Evolutionary conservation across 2,113 vertebrate genomes (phyloP).

Genomic region (Collichthys lucidus): DNA sequence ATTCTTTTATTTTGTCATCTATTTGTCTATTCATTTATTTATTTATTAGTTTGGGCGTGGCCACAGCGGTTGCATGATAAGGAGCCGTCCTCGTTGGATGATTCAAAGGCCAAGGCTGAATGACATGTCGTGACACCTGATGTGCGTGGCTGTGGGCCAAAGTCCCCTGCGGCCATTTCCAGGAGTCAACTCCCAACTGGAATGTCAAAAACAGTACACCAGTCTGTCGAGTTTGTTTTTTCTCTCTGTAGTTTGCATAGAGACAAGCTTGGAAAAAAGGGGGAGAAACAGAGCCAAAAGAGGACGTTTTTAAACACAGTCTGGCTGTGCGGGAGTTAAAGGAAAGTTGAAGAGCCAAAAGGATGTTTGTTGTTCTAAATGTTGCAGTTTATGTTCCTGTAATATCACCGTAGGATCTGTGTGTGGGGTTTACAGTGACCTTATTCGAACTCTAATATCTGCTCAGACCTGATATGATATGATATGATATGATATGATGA

Average conservation of each 20-base stretch:
- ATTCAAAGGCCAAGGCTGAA: conserved; percentile 70
- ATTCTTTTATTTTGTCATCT: background rate
- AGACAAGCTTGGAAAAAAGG: background rate
- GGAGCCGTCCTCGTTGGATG: conserved; percentile 32
- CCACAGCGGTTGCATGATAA: conserved; percentile 54
- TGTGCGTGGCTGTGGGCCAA: conserved; percentile 69
- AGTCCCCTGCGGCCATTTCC: conserved; percentile 64
- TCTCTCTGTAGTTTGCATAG: background rate
- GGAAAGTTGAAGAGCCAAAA: background rate
- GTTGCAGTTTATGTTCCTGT: background rate
- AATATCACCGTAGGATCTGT: background rate
- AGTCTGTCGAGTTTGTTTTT: conserved; percentile 55
- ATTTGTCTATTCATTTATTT: background rate
- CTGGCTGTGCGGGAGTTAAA: background rate
- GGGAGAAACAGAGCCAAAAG: background rate
- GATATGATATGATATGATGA: too few species aligned
- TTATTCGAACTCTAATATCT: background rate
- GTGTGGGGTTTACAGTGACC: background rate
- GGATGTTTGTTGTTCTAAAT: background rate
- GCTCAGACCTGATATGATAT: too few species aligned
- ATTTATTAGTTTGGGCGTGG: conserved; percentile 36
- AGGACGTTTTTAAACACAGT: background rate
- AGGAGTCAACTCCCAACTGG: conserved; percentile 68
- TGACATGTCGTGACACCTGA: conserved; percentile 76
- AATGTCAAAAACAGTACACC: conserved; percentile 66